Conservation (phyloP, 2,113 vertebrate species). For the Xiphophorus couchianus region DNA sequence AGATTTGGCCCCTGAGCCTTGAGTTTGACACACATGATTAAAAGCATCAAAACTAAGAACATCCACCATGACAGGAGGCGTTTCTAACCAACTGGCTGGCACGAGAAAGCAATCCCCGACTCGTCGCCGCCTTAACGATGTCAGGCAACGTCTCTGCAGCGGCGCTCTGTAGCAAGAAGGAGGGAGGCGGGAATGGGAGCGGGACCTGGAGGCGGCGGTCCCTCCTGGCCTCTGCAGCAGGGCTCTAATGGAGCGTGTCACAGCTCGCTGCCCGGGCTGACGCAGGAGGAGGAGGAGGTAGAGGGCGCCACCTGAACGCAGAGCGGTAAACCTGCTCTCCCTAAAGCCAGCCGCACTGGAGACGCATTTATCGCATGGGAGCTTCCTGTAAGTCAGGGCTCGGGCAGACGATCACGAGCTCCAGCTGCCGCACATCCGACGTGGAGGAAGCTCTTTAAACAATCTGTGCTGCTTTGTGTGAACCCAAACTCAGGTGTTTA, state of each 20-base stretch:
- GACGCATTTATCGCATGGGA: neutral
- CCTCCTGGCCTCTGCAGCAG: neutral
- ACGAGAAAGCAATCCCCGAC: conserved; percentile 24
- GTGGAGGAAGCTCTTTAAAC: neutral
- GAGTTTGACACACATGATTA: too few relatives aligned
- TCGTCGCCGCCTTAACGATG: conserved; percentile 20
- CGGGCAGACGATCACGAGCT: neutral
- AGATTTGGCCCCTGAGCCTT: too few relatives aligned
- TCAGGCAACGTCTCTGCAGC: conserved; percentile 32
- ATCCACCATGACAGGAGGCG: neutral
- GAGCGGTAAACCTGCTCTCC: neutral
- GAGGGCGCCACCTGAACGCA: conserved; percentile 1
- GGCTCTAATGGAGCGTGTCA: conserved; percentile 9
- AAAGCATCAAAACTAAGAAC: too few relatives aligned
- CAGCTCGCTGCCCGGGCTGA: conserved; percentile 8
- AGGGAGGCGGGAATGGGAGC: conserved; percentile 7
- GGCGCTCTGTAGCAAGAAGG: conserved; percentile 1
- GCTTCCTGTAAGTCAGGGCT: neutral
- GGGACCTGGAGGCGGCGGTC: conserved; percentile 6
- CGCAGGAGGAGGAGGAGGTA: neutral
- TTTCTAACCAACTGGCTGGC: neutral
- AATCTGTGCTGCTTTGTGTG: neutral
- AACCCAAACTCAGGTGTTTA: conserved; percentile 18
- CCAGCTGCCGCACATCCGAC: neutral
- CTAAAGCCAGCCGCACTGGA: neutral